phyloP scores from a whole-genome alignment of 2,888 invertebrate genomes.

The Kuschelorhynchus macadamiae region DNA sequence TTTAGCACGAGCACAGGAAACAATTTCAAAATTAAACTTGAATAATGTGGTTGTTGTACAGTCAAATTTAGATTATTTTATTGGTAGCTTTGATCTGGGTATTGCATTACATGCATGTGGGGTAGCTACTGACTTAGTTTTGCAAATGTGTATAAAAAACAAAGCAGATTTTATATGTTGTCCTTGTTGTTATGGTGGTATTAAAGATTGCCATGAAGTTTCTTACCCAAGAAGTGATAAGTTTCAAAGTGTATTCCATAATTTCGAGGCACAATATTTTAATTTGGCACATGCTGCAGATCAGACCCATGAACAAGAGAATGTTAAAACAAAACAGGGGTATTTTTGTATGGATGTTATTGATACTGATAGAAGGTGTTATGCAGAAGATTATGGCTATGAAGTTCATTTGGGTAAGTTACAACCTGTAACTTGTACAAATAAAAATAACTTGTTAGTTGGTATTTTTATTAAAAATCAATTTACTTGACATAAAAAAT shows the following conservation, averaged over 20 bases:
- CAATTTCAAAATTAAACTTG: constrained; percentile 78
- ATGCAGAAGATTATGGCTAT: constrained; percentile 84
- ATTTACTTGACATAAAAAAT: too few species aligned
- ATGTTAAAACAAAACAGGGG: constrained; percentile 81
- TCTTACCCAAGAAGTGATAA: constrained; percentile 85
- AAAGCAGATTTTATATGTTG: constrained; percentile 89
- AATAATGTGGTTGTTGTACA: constrained; percentile 86
- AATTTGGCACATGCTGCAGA: constrained; percentile 92
- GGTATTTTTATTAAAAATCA: constrained; percentile 68
- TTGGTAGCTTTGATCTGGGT: constrained; percentile 86
- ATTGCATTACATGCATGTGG: constrained; percentile 95
- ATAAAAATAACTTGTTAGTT: constrained; percentile 91
- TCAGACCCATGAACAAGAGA: constrained; percentile 86
- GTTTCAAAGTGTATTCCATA: constrained; percentile 66
- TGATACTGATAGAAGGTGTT: constrained; percentile 86
- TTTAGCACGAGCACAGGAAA: constrained; percentile 78
- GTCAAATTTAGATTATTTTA: constrained; percentile 92
- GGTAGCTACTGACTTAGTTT: constrained; percentile 92
- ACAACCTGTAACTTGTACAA: constrained; percentile 86
- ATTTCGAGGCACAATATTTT: constrained; percentile 74
- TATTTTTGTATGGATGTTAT: constrained; percentile 89
- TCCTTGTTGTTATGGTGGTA: constrained; percentile 94
- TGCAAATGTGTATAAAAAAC: constrained; percentile 83
- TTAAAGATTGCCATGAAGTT: constrained; percentile 85
- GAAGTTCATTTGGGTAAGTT: constrained; percentile 82